These are phyloP conservation scores for Schlechtendalia chinensis DNA, from an alignment of 1,140 invertebrate genomes.

Conservation along the genomic window DNA sequence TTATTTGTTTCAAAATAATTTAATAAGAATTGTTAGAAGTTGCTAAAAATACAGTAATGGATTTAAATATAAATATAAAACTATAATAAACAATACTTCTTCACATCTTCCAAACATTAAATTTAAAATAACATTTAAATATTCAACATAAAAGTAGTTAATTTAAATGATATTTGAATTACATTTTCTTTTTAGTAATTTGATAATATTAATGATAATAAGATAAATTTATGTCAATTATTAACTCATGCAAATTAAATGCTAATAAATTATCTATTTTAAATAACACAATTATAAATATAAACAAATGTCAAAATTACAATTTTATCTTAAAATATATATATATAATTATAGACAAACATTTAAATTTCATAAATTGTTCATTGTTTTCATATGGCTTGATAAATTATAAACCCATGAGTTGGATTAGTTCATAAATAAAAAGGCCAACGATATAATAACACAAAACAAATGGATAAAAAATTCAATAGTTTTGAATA, in stretches of 20 bases:
- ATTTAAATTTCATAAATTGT: background rate
- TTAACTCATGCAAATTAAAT: no score
- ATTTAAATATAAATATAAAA: background rate
- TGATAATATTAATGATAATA: no score
- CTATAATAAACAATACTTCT: no score
- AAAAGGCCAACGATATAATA: background rate
- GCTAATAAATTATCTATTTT: background rate
- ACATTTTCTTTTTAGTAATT: no score
- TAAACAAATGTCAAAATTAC: background rate
- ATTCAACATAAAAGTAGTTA: no score
- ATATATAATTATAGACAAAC: background rate
- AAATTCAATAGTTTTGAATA: background rate
- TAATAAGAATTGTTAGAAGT: background rate
- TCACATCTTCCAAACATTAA: no score
- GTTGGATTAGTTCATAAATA: background rate
- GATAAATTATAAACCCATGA: background rate
- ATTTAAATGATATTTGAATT: no score
- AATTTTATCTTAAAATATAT: background rate
- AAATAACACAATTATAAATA: background rate
- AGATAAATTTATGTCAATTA: no score
- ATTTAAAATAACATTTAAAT: no score
- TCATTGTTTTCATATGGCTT: background rate
- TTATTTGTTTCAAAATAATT: constrained; percentile 8
- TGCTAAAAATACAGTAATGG: constrained; percentile 12
- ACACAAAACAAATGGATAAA: background rate